These are phyloP conservation scores for Nothura maculosa DNA, from an alignment of 2,797 vertebrate species.

Conservation along the genomic window DNA sequence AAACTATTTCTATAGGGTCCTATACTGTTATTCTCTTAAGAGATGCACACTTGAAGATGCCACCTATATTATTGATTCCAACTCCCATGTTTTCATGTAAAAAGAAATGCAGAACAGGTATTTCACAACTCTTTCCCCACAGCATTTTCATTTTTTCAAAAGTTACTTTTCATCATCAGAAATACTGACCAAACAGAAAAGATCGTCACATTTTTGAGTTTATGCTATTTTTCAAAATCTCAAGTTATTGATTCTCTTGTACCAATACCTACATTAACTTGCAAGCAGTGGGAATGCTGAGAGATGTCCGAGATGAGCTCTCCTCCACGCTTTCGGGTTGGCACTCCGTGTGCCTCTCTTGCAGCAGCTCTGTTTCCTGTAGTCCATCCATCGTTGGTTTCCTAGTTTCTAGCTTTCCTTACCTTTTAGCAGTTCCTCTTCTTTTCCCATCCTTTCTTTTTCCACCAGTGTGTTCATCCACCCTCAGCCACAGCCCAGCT, in stretches of 20 bases:
- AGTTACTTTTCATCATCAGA: background rate
- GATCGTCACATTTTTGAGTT: background rate
- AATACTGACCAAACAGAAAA: background rate
- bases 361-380: fast-evolving
- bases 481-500: fast-evolving
- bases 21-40: background rate
- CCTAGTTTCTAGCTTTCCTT: background rate
- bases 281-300: background rate
- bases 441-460: background rate
- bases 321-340: fast-evolving
- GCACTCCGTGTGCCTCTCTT: fast-evolving
- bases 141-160: background rate
- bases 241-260: background rate
- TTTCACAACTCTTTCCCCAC: background rate
- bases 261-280: background rate
- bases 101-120: background rate
- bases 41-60: background rate
- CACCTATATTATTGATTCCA: background rate
- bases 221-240: background rate
- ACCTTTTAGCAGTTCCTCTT: background rate
- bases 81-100: background rate
- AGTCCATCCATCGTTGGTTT: background rate
- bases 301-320: fast-evolving
- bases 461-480: background rate
- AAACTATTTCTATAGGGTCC: background rate